Evolutionary conservation across 2,888 invertebrate genomes (phyloP).

Genomic region (Anthophora plumipes): DNA sequence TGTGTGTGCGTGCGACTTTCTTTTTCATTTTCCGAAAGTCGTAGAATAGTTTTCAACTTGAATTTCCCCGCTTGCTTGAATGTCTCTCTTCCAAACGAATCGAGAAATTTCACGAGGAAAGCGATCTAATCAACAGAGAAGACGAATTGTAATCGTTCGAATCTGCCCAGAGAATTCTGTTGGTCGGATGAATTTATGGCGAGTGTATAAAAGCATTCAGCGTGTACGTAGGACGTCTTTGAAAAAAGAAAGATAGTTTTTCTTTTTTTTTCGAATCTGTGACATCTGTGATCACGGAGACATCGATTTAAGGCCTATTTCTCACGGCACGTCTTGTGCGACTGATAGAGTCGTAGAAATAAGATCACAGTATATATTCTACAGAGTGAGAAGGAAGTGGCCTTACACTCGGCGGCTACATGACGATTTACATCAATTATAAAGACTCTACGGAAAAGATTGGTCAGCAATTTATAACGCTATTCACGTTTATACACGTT

Average conservation of each 20-base stretch:
- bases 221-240: neutral
- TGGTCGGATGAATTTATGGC: conserved; percentile 58
- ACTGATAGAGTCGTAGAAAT: conserved; percentile 23
- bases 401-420: conserved; percentile 39
- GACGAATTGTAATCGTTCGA: conserved; percentile 59
- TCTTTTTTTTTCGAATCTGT: conserved; percentile 12
- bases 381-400: conserved; percentile 27
- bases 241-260: too few relatives aligned
- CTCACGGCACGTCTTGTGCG: neutral
- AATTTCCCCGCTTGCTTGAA: neutral
- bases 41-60: neutral
- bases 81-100: neutral
- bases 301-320: conserved; percentile 27
- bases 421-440: neutral
- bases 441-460: conserved; percentile 17
- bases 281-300: conserved; percentile 41
- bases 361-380: neutral
- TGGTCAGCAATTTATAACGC: conserved; percentile 39
- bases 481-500: conserved; percentile 48
- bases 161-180: conserved; percentile 18
- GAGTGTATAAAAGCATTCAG: too few relatives aligned
- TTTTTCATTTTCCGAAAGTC: conserved; percentile 35
- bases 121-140: neutral
- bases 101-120: neutral
- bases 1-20: conserved; percentile 50